Percentiles rank a stretch among this genome's conserved stretches.
Conservation (phyloP, 2,797 vertebrate genomes). For the Linurgus olivaceus region DNA sequence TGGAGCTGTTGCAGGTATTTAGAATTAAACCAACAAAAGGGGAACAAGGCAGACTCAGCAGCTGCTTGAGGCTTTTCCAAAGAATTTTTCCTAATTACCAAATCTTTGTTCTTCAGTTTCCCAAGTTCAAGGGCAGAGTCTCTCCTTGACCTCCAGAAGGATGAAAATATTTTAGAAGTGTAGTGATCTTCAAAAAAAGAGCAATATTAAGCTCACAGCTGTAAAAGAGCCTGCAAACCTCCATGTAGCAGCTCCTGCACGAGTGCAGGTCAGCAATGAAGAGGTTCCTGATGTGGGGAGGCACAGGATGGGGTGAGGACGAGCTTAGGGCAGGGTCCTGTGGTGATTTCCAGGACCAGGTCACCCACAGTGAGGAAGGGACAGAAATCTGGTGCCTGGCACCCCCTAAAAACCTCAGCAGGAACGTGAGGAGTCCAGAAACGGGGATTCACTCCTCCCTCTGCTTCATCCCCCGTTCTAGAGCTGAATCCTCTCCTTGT, state of each 20-base stretch:
- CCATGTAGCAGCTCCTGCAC: rapidly evolving
- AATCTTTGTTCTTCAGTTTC: background rate
- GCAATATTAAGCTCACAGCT: rapidly evolving
- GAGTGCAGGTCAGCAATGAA: rapidly evolving
- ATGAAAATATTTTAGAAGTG: background rate
- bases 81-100: background rate
- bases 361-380: rapidly evolving
- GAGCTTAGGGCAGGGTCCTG: background rate
- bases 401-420: background rate
- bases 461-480: rapidly evolving
- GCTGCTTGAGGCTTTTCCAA: background rate
- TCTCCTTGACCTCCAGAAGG: background rate
- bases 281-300: rapidly evolving
- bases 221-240: background rate
- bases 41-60: rapidly evolving
- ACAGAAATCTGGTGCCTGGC: background rate
- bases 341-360: rapidly evolving
- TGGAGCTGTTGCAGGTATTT: background rate
- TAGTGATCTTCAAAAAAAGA: background rate
- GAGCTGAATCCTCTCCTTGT: background rate
- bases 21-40: background rate
- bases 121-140: too few species aligned
- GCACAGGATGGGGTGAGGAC: rapidly evolving
- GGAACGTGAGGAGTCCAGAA: background rate
- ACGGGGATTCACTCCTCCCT: rapidly evolving